These are phyloP conservation scores for Maniola jurtina DNA, from an alignment of 1,140 invertebrate genomes.

Conservation along the genomic window DNA sequence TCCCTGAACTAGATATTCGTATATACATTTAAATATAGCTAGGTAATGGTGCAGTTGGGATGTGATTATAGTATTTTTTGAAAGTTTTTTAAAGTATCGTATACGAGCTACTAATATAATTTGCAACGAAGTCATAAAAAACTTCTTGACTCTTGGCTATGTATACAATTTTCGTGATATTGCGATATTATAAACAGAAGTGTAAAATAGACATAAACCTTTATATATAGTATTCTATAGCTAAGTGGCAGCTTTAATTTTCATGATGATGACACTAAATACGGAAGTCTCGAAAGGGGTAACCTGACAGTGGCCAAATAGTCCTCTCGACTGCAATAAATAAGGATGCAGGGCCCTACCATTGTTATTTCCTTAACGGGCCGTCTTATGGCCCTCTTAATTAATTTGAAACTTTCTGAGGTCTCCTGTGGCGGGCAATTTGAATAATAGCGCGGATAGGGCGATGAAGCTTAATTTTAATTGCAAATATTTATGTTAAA, in stretches of 20 bases:
- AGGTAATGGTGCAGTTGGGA: neutral
- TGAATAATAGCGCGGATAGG: slow-evolving; percentile 76
- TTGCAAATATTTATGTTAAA: slow-evolving; percentile 79
- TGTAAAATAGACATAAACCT: no score
- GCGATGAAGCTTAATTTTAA: slow-evolving; percentile 73
- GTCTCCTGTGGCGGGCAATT: slow-evolving; percentile 75
- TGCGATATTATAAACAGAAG: no score
- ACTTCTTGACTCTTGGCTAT: neutral
- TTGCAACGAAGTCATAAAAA: neutral
- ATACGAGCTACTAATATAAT: neutral
- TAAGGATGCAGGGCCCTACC: slow-evolving; percentile 58
- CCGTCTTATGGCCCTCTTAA: slow-evolving; percentile 77
- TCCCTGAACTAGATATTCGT: neutral
- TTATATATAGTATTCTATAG: neutral
- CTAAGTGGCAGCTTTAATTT: neutral
- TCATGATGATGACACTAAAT: slow-evolving; percentile 4
- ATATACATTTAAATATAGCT: neutral
- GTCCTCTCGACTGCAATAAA: slow-evolving; percentile 66
- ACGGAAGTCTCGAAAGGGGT: slow-evolving; percentile 37
- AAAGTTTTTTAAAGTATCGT: neutral
- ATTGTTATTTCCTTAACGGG: slow-evolving; percentile 77
- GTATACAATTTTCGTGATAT: no score
- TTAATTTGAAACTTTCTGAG: slow-evolving; percentile 78
- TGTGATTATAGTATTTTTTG: neutral
- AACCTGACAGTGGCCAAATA: slow-evolving; percentile 53